Percentiles rank a stretch among this genome's conserved stretches.
Evolutionary conservation across 1,140 invertebrate genomes (phyloP).

Genomic region (Pogonomyrmex barbatus): DNA sequence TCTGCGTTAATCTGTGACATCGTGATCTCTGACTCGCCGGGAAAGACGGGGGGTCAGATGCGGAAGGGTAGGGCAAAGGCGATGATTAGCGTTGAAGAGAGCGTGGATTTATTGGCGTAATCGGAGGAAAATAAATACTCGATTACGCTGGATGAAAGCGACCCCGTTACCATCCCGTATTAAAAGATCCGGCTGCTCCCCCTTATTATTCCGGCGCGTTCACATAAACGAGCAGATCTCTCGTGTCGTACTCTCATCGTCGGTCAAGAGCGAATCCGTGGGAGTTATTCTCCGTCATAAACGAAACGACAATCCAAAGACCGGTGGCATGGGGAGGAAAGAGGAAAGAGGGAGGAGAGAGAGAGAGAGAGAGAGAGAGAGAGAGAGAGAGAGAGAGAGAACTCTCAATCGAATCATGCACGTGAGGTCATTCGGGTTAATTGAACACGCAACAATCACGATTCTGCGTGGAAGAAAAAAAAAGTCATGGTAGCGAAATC

Average conservation of each 20-base stretch:
- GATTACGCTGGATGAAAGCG: constrained; percentile 47
- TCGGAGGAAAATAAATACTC: constrained; percentile 8
- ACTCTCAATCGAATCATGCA: constrained; percentile 65
- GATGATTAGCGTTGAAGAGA: neutral
- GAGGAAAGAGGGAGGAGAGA: neutral
- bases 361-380: constrained; percentile 25
- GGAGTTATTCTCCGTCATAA: constrained; percentile 12
- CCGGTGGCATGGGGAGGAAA: neutral
- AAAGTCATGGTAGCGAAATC: constrained; percentile 58
- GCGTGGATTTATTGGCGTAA: constrained; percentile 54
- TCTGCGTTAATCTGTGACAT: constrained; percentile 71
- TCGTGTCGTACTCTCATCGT: neutral
- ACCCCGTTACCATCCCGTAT: constrained; percentile 61
- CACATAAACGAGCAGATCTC: neutral
- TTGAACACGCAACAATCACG: constrained; percentile 67
- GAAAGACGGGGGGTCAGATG: neutral
- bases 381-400: constrained; percentile 36
- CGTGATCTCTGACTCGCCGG: neutral
- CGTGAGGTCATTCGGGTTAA: constrained; percentile 67
- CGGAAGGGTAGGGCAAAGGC: too few relatives aligned
- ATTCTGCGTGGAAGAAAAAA: constrained; percentile 29
- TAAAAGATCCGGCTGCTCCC: constrained; percentile 20
- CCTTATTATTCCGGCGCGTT: neutral
- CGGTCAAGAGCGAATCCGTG: constrained; percentile 18
- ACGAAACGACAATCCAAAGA: constrained; percentile 25